Evolutionary conservation across 2,113 vertebrate species (phyloP).

Genomic region (Syngnathus typhle): DNA sequence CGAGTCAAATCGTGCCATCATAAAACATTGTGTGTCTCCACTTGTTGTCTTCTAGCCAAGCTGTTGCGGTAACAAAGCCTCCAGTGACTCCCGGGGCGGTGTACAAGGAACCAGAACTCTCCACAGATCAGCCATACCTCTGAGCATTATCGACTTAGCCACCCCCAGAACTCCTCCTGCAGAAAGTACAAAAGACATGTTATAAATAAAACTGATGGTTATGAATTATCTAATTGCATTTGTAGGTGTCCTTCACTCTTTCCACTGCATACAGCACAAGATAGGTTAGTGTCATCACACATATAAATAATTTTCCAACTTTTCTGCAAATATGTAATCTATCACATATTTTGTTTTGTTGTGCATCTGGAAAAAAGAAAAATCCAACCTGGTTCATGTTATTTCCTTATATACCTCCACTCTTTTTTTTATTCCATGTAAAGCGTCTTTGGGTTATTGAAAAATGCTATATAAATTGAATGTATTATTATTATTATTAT

Average conservation of each 20-base stretch:
- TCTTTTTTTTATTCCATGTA: too few relatives aligned
- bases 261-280: not conserved
- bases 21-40: not conserved
- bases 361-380: not conserved
- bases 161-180: not conserved
- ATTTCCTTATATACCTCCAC: too few relatives aligned
- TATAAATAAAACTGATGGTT: constrained; percentile 57
- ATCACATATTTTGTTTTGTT: not conserved
- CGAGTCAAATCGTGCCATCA: not conserved
- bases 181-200: constrained; percentile 19
- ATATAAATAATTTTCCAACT: too few relatives aligned
- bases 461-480: too few relatives aligned
- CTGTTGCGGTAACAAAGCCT: constrained; percentile 60
- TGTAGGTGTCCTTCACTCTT: not conserved
- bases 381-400: not conserved
- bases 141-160: constrained; percentile 50
- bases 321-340: not conserved
- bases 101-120: constrained; percentile 71
- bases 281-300: too few relatives aligned
- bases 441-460: too few relatives aligned
- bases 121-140: constrained; percentile 84
- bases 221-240: not conserved
- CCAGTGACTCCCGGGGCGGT: constrained; percentile 73
- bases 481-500: too few relatives aligned
- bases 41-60: constrained; percentile 59